Base-by-base conservation (phyloP, 2,888 invertebrate species). In the Limenitis camilla region DNA sequence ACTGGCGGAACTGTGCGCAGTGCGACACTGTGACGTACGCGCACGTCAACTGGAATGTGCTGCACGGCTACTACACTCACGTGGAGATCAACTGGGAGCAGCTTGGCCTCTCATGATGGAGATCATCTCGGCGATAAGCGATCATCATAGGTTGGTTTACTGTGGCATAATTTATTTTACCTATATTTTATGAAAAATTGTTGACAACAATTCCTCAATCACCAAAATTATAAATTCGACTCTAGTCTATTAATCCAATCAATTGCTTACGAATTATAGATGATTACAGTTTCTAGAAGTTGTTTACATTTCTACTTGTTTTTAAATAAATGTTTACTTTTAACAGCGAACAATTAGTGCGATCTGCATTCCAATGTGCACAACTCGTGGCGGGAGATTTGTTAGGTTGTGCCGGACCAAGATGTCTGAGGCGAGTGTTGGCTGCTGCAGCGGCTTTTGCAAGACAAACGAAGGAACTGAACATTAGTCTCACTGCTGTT, bases 401-500 rank as follows among this genome's bases (percentile, higher is more conserved):
- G 79, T 89, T 99, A 61, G 87, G 85, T 36, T 93, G 95, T 45
- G 96, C 99, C 86, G 97, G 98, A 0, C 95, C 96, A 86, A 90
- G 94, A 58, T 98, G 97, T 78, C 90, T 99, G 64, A 95, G 96
- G 29, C 90, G 94, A 44, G 97, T 95, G 73, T 93, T 98, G 11
- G 95, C 95, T 61, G 96, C 97, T 0, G 97, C 98, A 5, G 95
- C 97, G 0, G 96, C 96, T 74, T 99, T 98, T 87, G 98, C 98
- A 19, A 93, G 94, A 10, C 99, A 99, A 87, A 96, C 95, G 39
- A 95, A 96, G 76, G 98, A 99, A 81, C 89, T 99, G 48, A 99
- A 99, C 83, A 98, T 99, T 71, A 97, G 97, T 30, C 89, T 99
- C 38, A 98, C 98, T 5, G 98, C 99, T 39, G 96, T 99, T 47